Evolutionary conservation across 1,140 invertebrate species (phyloP), one percentile per base, ranked within the genome.

Genomic region (Apocrypta bakeri): DNA sequence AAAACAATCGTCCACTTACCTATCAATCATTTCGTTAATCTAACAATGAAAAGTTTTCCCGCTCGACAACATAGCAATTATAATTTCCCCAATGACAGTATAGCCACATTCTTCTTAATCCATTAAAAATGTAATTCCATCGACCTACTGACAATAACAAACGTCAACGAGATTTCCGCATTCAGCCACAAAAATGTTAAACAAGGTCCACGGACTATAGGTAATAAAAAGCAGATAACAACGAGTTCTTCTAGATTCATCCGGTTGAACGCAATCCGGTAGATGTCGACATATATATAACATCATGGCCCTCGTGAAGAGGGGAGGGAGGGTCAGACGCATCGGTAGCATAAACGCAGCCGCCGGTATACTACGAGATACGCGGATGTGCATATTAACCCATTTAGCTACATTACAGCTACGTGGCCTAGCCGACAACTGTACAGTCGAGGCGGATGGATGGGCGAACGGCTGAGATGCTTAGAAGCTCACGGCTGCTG

Each of bases 371-470:
- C 48, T 56, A 31, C 25, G 61, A 24, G 68, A 73, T 73, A 73
- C 79, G 79, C 79, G 79, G 79, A 80, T 80, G 79, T 80, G 79
- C 79, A 73, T 80, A 80, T 80, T 80, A 80, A 80, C 79, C 79
- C 69, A 80, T 64, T 73, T 80, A 73, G 79, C 77, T 79, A 25
- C 27, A 56, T 71, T 68, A 68, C 42, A 6, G n/a, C 17, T 25
- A 25, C 14, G 2, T 14, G 72, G 72, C 73, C 42, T 42, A 42
- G 33, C 33, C 63, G 63, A 71, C 64, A 21, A 71, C 68, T 71
- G 6, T 66, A 66, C 3, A 17, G 64, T 25, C 27, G 64, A 27
- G 64, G 64, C 24, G 64, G 64, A 29, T 11, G 48, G 48, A 56
- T 56, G 48, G 48, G n/a, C 48, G 48, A 17, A n/a, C 21, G 48